These are phyloP conservation scores for Sebastes paucispinis DNA, from an alignment of 2,797 vertebrate genomes.

Conservation along the genomic window DNA sequence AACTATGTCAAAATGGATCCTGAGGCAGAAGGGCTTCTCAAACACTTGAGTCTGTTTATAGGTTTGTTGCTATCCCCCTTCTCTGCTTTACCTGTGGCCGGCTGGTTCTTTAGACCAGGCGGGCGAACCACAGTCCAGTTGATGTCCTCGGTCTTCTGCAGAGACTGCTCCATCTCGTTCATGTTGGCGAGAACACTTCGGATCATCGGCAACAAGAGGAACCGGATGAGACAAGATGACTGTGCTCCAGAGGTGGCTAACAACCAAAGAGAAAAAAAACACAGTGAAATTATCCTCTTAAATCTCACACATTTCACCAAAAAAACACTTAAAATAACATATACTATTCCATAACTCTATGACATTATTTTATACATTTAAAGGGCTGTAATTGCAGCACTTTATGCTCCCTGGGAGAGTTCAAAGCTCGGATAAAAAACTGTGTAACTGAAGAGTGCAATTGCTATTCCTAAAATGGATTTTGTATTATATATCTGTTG, in stretches of 20 bases:
- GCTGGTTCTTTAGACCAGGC: constrained; percentile 80
- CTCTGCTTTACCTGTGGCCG: constrained; percentile 75
- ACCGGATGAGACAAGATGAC: constrained; percentile 75
- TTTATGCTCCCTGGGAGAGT: not conserved
- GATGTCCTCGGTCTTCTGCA: constrained; percentile 76
- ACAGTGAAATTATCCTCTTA: not conserved
- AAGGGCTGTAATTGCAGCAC: not conserved
- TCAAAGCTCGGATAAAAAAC: no score
- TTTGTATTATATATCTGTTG: no score
- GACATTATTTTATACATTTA: not conserved
- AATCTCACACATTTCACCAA: not conserved
- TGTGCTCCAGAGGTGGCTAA: constrained; percentile 78
- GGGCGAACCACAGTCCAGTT: constrained; percentile 86
- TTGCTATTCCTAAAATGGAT: no score
- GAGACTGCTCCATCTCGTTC: constrained; percentile 84
- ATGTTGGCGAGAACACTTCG: constrained; percentile 84
- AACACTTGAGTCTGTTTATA: not conserved
- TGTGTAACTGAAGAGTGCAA: no score
- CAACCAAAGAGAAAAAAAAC: not conserved
- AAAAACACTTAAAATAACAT: not conserved
- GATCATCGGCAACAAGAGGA: constrained; percentile 84
- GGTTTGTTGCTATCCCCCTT: not conserved
- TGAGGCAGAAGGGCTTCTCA: not conserved
- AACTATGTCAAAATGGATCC: constrained; percentile 14
- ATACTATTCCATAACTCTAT: not conserved